A percentile compares a stretch with the other conserved stretches of the same genome.
These are phyloP conservation scores for Crocodylus rhombifer DNA, from an alignment of 2,797 vertebrate species.

Conservation along the genomic window DNA sequence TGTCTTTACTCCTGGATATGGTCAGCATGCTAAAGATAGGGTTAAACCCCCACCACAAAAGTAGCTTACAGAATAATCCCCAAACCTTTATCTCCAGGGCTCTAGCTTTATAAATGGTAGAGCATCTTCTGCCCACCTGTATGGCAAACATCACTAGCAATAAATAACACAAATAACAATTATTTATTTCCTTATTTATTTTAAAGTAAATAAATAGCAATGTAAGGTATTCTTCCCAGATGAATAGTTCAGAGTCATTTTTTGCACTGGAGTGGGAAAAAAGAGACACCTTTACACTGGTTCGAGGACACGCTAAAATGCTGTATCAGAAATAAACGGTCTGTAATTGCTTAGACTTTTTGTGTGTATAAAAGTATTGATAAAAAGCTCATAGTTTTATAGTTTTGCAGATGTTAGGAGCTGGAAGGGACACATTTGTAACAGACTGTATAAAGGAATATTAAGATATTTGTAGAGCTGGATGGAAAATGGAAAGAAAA, in stretches of 20 bases:
- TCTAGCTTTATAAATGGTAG: not conserved
- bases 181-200: no score
- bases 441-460: not conserved
- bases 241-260: not conserved
- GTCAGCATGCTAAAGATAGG: slow-evolving; percentile 31
- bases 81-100: not conserved
- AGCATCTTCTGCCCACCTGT: not conserved
- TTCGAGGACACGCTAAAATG: not conserved
- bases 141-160: not conserved
- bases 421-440: not conserved
- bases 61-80: accelerated
- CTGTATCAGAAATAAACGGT: not conserved
- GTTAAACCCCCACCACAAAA: not conserved
- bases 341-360: not conserved
- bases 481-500: not conserved
- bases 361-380: not conserved
- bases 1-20: slow-evolving; percentile 29
- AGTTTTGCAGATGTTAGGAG: no score
- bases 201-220: not conserved
- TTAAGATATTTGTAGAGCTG: not conserved
- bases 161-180: no score
- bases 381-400: no score
- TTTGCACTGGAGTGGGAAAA: slow-evolving; percentile 1
- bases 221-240: not conserved
- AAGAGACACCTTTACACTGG: not conserved